Conservation (phyloP, 2,113 vertebrate species). For the Mustela nigripes region DNA sequence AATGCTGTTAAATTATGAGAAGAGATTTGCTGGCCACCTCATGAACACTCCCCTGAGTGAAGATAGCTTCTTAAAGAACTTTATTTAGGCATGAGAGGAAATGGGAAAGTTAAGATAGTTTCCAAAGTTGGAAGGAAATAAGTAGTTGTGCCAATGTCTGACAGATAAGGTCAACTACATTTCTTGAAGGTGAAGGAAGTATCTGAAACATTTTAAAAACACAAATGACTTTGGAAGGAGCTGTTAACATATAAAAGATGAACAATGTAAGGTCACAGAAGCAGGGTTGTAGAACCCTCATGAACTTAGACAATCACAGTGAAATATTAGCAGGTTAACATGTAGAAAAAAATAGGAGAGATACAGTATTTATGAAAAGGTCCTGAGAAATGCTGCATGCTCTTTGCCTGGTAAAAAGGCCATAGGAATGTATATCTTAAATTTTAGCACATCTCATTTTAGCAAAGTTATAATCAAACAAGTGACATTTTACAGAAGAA, state of each 20-base stretch:
- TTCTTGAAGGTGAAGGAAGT: slow-evolving; percentile 66
- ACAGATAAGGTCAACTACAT: slow-evolving; percentile 30
- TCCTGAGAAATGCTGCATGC: neutral
- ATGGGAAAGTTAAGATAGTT: slow-evolving; percentile 76
- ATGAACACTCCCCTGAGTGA: slow-evolving; percentile 51
- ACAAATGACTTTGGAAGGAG: slow-evolving; percentile 6
- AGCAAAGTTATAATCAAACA: slow-evolving; percentile 50
- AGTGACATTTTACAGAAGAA: neutral
- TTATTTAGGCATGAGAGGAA: slow-evolving; percentile 61
- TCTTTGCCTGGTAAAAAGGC: slow-evolving; percentile 32
- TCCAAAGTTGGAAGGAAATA: slow-evolving; percentile 70
- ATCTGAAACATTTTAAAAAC: slow-evolving; percentile 56
- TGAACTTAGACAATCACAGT: neutral
- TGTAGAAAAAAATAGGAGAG: neutral
- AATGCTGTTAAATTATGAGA: slow-evolving; percentile 70
- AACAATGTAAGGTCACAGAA: neutral
- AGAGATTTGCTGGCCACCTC: slow-evolving; percentile 75
- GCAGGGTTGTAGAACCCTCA: neutral
- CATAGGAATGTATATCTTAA: neutral
- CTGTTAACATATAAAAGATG: slow-evolving; percentile 46
- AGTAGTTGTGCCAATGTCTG: slow-evolving; percentile 55
- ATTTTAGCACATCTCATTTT: slow-evolving; percentile 45
- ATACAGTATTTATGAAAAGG: slow-evolving; percentile 31
- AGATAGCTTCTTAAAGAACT: slow-evolving; percentile 60
- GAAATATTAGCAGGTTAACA: neutral